Evolutionary conservation across 2,797 vertebrate species (phyloP).

Genomic region (Leptoclinus maculatus): DNA sequence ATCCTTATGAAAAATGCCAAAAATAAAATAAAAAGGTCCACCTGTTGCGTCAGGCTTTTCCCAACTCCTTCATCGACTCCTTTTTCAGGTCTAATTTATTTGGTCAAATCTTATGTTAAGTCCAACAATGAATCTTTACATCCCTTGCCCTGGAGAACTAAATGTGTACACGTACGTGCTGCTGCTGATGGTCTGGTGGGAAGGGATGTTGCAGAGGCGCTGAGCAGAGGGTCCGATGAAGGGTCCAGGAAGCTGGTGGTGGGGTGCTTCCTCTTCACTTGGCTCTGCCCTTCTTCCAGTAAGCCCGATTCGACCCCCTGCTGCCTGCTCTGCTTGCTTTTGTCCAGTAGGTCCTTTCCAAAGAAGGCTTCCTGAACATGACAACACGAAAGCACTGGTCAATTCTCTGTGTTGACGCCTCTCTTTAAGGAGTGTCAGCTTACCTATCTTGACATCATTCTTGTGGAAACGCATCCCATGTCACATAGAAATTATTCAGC

Average conservation of each 20-base stretch:
- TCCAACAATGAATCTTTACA: slow-evolving; percentile 8
- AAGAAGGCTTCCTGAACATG: slow-evolving; percentile 96
- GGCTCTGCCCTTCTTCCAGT: slow-evolving; percentile 88
- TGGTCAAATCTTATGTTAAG: slow-evolving; percentile 6
- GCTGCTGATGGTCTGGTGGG: slow-evolving; percentile 83
- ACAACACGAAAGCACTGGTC: slow-evolving; percentile 50
- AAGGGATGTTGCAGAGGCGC: slow-evolving; percentile 82
- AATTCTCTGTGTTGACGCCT: slow-evolving; percentile 32
- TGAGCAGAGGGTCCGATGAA: slow-evolving; percentile 88
- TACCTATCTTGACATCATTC: slow-evolving; percentile 25
- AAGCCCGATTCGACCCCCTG: slow-evolving; percentile 85
- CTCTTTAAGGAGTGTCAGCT: slow-evolving; percentile 24
- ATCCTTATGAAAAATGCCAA: background rate
- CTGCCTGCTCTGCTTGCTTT: slow-evolving; percentile 92
- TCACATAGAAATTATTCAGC: slow-evolving; percentile 27
- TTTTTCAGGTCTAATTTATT: slow-evolving; percentile 14
- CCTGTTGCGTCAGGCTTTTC: background rate
- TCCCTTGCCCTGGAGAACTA: background rate
- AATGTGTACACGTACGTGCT: slow-evolving; percentile 84
- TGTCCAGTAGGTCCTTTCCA: slow-evolving; percentile 96
- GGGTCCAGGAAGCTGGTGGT: slow-evolving; percentile 86
- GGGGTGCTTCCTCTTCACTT: slow-evolving; percentile 84
- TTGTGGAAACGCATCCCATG: slow-evolving; percentile 24
- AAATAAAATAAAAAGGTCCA: background rate
- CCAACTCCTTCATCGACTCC: background rate